phyloP scores from a whole-genome alignment of 2,888 invertebrate genomes.

The Lathronympha strigana region DNA sequence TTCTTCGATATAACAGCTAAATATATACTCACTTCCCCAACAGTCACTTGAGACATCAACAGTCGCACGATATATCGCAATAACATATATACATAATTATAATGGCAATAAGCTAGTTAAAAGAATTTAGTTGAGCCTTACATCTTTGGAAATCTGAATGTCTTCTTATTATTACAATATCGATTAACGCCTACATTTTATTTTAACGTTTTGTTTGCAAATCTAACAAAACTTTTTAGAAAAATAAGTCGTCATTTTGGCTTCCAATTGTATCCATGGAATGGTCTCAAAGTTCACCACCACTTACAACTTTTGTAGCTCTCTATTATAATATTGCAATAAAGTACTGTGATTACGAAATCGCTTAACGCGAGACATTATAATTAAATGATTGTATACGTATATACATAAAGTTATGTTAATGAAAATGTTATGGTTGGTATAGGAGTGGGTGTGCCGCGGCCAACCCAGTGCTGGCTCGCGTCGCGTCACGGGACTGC shows the following conservation, averaged over 20 bases:
- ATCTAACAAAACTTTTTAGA: constrained; percentile 82
- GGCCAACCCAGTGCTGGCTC: background rate
- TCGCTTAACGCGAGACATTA: constrained; percentile 46
- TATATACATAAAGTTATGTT: constrained; percentile 51
- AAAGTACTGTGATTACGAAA: constrained; percentile 56
- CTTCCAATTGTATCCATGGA: constrained; percentile 80
- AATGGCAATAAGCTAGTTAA: constrained; percentile 66
- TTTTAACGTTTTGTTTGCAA: constrained; percentile 74
- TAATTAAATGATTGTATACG: constrained; percentile 36
- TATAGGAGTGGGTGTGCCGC: constrained; percentile 5
- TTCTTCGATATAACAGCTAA: constrained; percentile 39
- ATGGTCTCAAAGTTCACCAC: constrained; percentile 81
- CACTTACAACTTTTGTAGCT: constrained; percentile 57
- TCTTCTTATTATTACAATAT: constrained; percentile 61
- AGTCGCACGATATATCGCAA: constrained; percentile 45
- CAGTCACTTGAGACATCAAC: constrained; percentile 42
- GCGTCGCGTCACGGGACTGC: background rate
- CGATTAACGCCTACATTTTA: constrained; percentile 75
- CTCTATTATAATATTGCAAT: constrained; percentile 57
- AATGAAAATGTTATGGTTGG: constrained; percentile 42
- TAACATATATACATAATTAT: constrained; percentile 49
- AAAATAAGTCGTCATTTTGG: constrained; percentile 84
- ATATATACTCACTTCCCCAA: constrained; percentile 35
- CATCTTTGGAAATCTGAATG: constrained; percentile 81
- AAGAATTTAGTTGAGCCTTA: constrained; percentile 79